Evolutionary conservation across 2,888 invertebrate species (phyloP), one percentile per base, ranked within the genome.

Genomic region (Lasioglossum leucozonium): DNA sequence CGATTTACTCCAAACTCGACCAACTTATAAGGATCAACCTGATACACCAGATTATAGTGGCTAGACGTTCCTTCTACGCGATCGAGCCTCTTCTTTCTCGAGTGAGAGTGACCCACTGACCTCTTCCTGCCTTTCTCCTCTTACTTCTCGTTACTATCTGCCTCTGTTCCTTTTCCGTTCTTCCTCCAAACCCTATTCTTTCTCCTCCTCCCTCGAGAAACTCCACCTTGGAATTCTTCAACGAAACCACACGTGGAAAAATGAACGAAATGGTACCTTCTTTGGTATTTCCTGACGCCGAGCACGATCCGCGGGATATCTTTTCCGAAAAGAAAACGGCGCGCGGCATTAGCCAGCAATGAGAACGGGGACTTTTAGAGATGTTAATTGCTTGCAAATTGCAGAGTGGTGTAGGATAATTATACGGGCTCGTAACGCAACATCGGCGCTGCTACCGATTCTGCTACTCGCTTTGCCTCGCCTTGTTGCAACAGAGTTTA

Each of bases 101-200:
- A 93, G 94, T 91, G 94, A 94, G 94, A 94, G 94, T 94, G 94
- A 94, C 94, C 94, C 92, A 94, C 94, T 94, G 93, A 94, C 94
- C 94, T 92, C 91, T 91, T 92, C 91, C 79, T 77, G 65, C 82
- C 81, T 72, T 76, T 77, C 79, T 77, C 80, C 71, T 81, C 81
- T 75, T 4, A 11, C 55, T 58, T 11, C 26, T 26, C 26, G 26
- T 58, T 26, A 26, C 55, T 11, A 26, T 58, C 55, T 58, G 11
- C 11, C 76, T 4, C 47, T 42, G 22, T 30, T 62, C 18, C 65
- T 55, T 51, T 62, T 16, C 58, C n/a, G 58, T 30, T 30, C 73
- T 51, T 26, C 51, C 30, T 26, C 40, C 30, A 47, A 55, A 65
- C 81, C 81, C 76, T 77, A 77, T 71, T 65, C 30, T 62, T 47